Evolutionary conservation across 2,888 invertebrate species (phyloP).

Genomic region (Orgyia antiqua): DNA sequence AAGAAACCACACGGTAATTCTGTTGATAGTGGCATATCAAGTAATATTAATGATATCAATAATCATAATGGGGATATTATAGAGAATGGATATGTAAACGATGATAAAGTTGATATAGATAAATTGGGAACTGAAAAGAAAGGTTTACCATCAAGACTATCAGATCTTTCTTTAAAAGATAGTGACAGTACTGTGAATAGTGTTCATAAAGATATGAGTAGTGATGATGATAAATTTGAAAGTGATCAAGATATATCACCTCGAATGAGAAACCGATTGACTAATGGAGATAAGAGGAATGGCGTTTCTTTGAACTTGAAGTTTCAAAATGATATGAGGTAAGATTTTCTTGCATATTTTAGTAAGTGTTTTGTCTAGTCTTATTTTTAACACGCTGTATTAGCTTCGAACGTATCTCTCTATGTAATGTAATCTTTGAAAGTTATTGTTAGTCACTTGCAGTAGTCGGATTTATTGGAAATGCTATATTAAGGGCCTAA

Average conservation of each 20-base stretch:
- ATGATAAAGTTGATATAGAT: constrained; percentile 30
- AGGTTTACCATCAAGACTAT: constrained; percentile 47
- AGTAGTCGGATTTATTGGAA: too few species aligned
- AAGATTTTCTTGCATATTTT: constrained; percentile 4
- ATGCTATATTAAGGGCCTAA: too few species aligned
- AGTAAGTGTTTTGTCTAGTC: neutral
- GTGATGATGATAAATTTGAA: constrained; percentile 62
- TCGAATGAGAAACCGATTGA: constrained; percentile 39
- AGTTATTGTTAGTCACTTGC: too few species aligned
- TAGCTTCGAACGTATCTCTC: too few species aligned
- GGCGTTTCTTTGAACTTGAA: constrained; percentile 66
- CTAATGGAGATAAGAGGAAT: constrained; percentile 50
- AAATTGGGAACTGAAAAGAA: constrained; percentile 39
- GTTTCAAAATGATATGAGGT: constrained; percentile 70
- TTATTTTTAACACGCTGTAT: too few species aligned
- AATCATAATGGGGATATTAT: constrained; percentile 16
- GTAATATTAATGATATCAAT: constrained; percentile 45
- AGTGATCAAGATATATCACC: constrained; percentile 56
- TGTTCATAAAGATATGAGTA: constrained; percentile 41
- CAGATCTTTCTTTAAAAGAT: constrained; percentile 60
- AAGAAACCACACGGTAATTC: constrained; percentile 63
- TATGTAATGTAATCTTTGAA: too few species aligned
- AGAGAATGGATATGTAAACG: constrained; percentile 28
- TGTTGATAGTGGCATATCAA: constrained; percentile 66
- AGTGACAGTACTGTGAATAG: constrained; percentile 40